phyloP scores from a whole-genome alignment of 2,888 invertebrate genomes.

The Nomada goodeniana region DNA sequence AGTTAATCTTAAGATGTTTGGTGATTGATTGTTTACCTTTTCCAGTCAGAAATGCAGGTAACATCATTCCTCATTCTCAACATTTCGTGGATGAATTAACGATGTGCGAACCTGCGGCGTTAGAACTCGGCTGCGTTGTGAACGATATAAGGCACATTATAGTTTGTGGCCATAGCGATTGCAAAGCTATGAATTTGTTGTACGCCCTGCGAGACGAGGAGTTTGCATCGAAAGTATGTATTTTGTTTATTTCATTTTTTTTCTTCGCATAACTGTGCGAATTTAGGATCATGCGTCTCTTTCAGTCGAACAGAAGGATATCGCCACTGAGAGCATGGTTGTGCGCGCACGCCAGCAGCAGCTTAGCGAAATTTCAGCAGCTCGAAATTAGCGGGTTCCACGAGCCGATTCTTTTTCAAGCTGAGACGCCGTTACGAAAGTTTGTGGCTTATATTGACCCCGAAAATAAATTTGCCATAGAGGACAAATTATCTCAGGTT shows the following conservation, averaged over 20 bases:
- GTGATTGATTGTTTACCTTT: slow-evolving; percentile 58
- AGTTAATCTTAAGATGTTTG: neutral
- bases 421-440: slow-evolving; percentile 93
- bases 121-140: slow-evolving; percentile 96
- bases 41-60: slow-evolving; percentile 97
- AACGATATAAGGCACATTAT: slow-evolving; percentile 96
- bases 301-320: slow-evolving; percentile 90
- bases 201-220: slow-evolving; percentile 92
- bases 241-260: neutral
- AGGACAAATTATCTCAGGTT: slow-evolving; percentile 98
- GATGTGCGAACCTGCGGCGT: slow-evolving; percentile 97
- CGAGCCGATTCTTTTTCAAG: slow-evolving; percentile 93
- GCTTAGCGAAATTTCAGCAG: slow-evolving; percentile 92
- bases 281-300: slow-evolving; percentile 14
- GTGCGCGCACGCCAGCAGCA: slow-evolving; percentile 93
- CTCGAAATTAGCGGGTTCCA: slow-evolving; percentile 87
- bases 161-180: slow-evolving; percentile 99
- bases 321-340: slow-evolving; percentile 97
- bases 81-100: slow-evolving; percentile 94
- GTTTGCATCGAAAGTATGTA: slow-evolving; percentile 88
- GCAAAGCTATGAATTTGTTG: slow-evolving; percentile 98
- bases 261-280: too few relatives aligned
- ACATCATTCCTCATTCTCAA: slow-evolving; percentile 96
- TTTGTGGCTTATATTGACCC: slow-evolving; percentile 98
- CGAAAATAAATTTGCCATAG: slow-evolving; percentile 93